Conservation (phyloP, 2,888 invertebrate genomes). For the Pyrrhosoma nymphula region DNA sequence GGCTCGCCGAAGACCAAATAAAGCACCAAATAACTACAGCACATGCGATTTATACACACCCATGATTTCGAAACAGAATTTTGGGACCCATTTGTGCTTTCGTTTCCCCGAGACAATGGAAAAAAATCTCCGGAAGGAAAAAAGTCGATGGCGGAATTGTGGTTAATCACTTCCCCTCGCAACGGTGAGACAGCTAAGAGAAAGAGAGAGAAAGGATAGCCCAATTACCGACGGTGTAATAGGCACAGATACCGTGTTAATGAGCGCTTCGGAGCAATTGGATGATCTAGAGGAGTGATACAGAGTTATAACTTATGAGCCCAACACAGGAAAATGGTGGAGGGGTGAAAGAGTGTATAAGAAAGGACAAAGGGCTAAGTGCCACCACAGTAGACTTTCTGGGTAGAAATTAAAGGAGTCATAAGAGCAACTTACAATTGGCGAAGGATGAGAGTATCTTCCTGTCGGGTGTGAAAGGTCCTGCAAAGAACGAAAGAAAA, state of each 20-base stretch:
- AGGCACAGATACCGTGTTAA: neutral
- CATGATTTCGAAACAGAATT: too few species aligned
- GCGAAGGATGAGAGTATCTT: conserved; percentile 6
- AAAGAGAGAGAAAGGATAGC: too few species aligned
- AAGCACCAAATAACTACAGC: too few species aligned
- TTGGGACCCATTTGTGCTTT: too few species aligned
- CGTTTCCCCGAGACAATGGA: too few species aligned
- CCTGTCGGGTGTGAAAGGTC: neutral
- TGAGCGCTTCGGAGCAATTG: neutral
- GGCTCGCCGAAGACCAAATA: too few species aligned
- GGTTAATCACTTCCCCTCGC: too few species aligned
- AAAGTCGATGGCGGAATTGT: too few species aligned
- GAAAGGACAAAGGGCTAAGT: neutral
- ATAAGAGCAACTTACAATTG: neutral
- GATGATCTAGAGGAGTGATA: neutral
- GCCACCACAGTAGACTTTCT: neutral
- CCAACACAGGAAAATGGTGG: neutral
- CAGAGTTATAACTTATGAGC: neutral
- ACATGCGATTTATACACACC: too few species aligned
- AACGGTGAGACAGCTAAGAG: too few species aligned
- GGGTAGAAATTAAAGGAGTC: neutral
- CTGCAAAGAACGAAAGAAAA: conserved; percentile 42
- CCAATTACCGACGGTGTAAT: neutral
- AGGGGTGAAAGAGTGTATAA: neutral
- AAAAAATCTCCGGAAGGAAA: too few species aligned